Base-by-base conservation (phyloP, 64 coral and sea anemone species). In the Pocillopora verrucosa region DNA sequence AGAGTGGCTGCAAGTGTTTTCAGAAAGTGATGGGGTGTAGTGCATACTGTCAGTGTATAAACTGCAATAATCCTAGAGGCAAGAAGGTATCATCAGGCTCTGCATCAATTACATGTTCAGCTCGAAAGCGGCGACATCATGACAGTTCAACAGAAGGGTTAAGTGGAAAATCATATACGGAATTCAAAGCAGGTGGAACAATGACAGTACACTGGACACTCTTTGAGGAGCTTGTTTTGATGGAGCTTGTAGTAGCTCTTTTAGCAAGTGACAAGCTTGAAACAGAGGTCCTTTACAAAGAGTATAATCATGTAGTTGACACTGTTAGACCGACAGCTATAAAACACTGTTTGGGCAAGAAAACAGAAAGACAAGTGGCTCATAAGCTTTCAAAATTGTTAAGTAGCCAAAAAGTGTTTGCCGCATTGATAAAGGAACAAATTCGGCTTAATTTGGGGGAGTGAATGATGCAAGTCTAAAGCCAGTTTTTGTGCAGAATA, bases 211-310 rank as follows among this genome's bases (percentile, higher is more conserved):
- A 89, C 24, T 89, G 87, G 73, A 77, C 87, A 30, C 30, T 89
- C n/a, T 69, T 89, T 62, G 87, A 89, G 35, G 87, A 89, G 75
- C 87, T 89, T 89, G 87, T 89, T 65, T 10, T 89, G 59, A 77
- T 89, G 87, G 2, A 89, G 73, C 22, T 89, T 36, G 17, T 89
- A 45, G 45, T 78, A 36, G 74, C 59, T 13, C 59, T 89, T 62
- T 77, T 89, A 61, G 74, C 87, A 89, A 89, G 20, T 77, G 57
- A 89, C 59, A 89, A 78, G 57, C 75, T 89, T 61, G 87, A 89
- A 77, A 20, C 51, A 62, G 19, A n/a, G 60, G 25, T 74, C 61
- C 73, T 89, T 36, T 89, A 78, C 74, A 77, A 76, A 22, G 75
- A 89, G 36, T 78, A 89, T 45, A 61, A 79, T 60, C 88, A 89